Evolutionary conservation across 2,797 vertebrate species (phyloP).

Genomic region (Liasis olivaceus): DNA sequence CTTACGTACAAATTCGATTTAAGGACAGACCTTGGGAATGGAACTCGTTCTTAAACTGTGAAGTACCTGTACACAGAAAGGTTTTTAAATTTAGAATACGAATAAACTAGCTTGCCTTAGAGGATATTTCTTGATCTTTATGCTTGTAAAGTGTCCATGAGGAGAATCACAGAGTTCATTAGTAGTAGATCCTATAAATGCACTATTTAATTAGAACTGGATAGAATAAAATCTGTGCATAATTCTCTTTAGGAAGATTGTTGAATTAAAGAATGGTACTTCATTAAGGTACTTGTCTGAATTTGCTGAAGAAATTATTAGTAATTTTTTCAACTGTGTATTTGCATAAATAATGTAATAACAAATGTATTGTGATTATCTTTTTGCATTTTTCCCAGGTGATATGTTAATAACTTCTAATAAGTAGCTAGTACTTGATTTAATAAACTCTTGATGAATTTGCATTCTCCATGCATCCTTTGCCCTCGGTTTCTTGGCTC

Average conservation of each 20-base stretch:
- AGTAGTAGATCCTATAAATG: conserved; percentile 35
- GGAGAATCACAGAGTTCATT: conserved; percentile 21
- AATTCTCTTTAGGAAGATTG: conserved; percentile 49
- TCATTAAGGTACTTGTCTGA: not conserved
- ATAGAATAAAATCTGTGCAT: conserved; percentile 29
- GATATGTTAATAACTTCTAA: conserved; percentile 34
- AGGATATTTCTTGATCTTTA: conserved; percentile 31
- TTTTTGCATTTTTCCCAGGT: conserved; percentile 43
- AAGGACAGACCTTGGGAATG: too few relatives aligned
- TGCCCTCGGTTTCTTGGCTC: not conserved
- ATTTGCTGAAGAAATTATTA: conserved; percentile 16
- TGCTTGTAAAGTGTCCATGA: conserved; percentile 32
- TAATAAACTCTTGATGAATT: conserved; percentile 35
- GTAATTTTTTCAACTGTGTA: conserved; percentile 28
- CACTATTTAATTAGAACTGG: conserved; percentile 44
- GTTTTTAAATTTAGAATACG: not conserved
- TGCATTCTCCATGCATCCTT: conserved; percentile 2
- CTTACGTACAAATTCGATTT: too few relatives aligned
- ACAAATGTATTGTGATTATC: not conserved
- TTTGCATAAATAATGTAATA: not conserved
- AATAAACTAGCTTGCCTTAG: conserved; percentile 3
- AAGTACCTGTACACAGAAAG: not conserved
- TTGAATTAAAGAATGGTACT: not conserved
- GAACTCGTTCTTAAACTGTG: too few relatives aligned
- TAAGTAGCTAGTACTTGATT: conserved; percentile 28